These are phyloP conservation scores for Caenorhabditis plicata DNA, from an alignment of 2,888 invertebrate species.

Conservation along the genomic window DNA sequence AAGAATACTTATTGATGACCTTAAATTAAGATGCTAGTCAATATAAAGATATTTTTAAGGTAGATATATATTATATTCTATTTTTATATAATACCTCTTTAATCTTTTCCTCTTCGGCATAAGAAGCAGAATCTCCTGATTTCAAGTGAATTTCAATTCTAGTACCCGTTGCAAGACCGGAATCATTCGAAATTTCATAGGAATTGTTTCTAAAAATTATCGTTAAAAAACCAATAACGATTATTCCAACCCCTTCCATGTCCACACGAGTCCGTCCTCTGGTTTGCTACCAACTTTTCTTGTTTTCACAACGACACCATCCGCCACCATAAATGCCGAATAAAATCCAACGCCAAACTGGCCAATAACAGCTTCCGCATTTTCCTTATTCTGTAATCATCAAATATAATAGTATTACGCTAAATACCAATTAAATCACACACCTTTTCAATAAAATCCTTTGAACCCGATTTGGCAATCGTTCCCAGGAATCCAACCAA, in stretches of 20 bases:
- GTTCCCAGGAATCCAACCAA: constrained; percentile 87
- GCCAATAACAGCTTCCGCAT: constrained; percentile 81
- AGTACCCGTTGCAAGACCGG: constrained; percentile 83
- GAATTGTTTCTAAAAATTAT: constrained; percentile 60
- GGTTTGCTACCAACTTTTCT: constrained; percentile 72
- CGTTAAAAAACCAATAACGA: not conserved
- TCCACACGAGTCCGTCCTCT: constrained; percentile 78
- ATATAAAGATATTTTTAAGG: too few relatives aligned
- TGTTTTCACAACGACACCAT: constrained; percentile 88
- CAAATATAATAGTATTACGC: not conserved
- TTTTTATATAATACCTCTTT: constrained; percentile 74
- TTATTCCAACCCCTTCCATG: constrained; percentile 81
- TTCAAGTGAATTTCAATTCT: constrained; percentile 89
- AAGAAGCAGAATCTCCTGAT: constrained; percentile 81
- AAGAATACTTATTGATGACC: constrained; percentile 92
- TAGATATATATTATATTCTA: constrained; percentile 1
- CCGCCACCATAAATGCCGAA: constrained; percentile 94
- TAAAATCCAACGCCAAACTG: constrained; percentile 99
- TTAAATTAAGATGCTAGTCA: too few relatives aligned
- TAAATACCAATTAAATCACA: not conserved
- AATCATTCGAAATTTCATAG: constrained; percentile 84
- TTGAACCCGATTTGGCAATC: constrained; percentile 92
- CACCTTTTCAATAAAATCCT: constrained; percentile 68
- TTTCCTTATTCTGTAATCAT: constrained; percentile 45
- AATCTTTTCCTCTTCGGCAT: constrained; percentile 82